Conservation (phyloP, 1,140 invertebrate genomes). For the Drosophila pseudoobscura region DNA sequence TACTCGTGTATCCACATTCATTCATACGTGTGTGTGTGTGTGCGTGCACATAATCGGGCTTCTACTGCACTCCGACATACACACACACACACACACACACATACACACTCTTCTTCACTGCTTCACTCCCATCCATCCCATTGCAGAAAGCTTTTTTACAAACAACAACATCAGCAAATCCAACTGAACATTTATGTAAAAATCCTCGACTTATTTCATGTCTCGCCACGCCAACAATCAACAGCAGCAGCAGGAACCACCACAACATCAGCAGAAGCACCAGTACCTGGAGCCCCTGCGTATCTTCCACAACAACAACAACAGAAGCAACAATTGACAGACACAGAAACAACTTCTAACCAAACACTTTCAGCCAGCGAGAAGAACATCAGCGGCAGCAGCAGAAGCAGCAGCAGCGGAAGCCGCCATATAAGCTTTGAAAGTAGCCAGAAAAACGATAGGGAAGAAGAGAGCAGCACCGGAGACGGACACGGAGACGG, state of each 20-base stretch:
- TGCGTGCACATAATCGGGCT: background rate
- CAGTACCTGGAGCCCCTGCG: constrained; percentile 13
- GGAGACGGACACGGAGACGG: background rate
- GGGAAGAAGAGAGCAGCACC: background rate
- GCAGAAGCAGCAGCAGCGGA: constrained; percentile 8
- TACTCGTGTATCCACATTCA: too few species aligned
- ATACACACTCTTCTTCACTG: constrained; percentile 18
- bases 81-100: constrained; percentile 1
- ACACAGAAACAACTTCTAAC: constrained; percentile 34
- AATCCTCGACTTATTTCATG: constrained; percentile 71
- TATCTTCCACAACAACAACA: constrained; percentile 5
- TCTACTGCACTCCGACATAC: background rate
- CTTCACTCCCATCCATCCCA: constrained; percentile 5
- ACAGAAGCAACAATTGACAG: constrained; percentile 18
- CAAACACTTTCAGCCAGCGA: constrained; percentile 50
- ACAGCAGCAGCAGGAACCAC: constrained; percentile 14
- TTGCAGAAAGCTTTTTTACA: background rate
- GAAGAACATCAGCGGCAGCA: constrained; percentile 31
- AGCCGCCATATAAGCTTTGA: background rate
- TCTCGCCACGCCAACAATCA: constrained; percentile 45
- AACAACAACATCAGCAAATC: constrained; percentile 12
- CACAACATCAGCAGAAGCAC: constrained; percentile 11
- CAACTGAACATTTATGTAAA: constrained; percentile 56
- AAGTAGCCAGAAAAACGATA: background rate
- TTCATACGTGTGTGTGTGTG: constrained; percentile 2